Evolutionary conservation across 2,113 vertebrate species (phyloP).

Genomic region (Pachyramphus minor): DNA sequence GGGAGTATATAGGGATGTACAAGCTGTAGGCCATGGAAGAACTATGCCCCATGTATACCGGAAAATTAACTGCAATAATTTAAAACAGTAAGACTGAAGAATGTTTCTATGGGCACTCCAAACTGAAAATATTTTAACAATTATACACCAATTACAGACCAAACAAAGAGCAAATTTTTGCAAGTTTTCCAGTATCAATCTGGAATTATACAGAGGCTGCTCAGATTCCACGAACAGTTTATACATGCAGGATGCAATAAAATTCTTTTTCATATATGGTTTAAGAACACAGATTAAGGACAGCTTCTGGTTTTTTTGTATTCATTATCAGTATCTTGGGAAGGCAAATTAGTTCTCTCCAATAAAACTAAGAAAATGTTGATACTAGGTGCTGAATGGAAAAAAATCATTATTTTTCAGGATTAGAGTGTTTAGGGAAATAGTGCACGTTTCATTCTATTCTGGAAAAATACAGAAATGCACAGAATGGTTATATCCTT

Average conservation of each 20-base stretch:
- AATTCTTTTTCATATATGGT: neutral
- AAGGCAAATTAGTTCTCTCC: neutral
- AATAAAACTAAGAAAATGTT: neutral
- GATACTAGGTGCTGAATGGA: neutral
- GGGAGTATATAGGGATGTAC: neutral
- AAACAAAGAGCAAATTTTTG: neutral
- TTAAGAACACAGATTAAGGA: neutral
- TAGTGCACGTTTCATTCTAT: neutral
- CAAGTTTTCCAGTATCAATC: neutral
- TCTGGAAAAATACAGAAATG: neutral
- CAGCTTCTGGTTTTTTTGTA: neutral
- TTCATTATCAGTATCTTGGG: neutral
- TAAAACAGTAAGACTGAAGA: neutral
- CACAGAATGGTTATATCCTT: neutral
- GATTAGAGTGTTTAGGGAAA: neutral
- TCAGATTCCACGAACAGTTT: neutral
- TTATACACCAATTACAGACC: neutral
- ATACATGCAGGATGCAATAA: neutral
- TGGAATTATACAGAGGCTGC: neutral
- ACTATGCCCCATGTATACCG: neutral
- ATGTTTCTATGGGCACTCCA: neutral
- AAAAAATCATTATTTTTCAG: neutral
- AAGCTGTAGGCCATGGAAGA: neutral
- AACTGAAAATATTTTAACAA: neutral
- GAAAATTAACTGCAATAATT: neutral